phyloP scores from a whole-genome alignment of 2,113 vertebrate species.

The Sebastes fasciatus region DNA sequence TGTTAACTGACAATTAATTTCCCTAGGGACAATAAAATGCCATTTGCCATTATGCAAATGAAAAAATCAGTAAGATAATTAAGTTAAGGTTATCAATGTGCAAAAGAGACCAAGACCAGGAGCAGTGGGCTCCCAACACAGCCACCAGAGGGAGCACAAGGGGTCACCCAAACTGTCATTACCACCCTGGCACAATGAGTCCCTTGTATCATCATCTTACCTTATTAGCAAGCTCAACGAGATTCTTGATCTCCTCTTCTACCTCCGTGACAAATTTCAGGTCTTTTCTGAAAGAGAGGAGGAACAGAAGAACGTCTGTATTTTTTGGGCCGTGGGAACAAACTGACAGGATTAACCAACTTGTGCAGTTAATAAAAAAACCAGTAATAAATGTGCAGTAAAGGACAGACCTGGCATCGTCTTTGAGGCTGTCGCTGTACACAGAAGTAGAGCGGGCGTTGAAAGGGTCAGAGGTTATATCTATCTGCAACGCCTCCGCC shows the following conservation, averaged over 20 bases:
- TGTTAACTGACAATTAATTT: neutral
- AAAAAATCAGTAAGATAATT: neutral
- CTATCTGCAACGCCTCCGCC: constrained; percentile 95
- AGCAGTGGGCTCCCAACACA: neutral
- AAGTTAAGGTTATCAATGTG: neutral
- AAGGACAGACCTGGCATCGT: constrained; percentile 90
- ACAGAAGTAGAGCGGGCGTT: constrained; percentile 88
- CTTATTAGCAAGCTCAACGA: constrained; percentile 95
- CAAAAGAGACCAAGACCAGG: neutral
- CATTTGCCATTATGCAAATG: neutral
- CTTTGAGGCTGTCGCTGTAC: constrained; percentile 95
- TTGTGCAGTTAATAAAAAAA: no score
- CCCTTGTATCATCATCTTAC: constrained; percentile 74
- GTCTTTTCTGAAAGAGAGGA: constrained; percentile 90
- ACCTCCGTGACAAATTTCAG: constrained; percentile 94
- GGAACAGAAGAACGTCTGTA: neutral
- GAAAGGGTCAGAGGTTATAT: constrained; percentile 92
- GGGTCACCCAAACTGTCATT: neutral
- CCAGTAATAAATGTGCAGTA: neutral
- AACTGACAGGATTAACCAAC: neutral
- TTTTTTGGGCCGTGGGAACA: neutral
- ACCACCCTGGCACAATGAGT: neutral
- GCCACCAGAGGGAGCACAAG: constrained; percentile 46
- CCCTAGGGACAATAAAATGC: neutral
- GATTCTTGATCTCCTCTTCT: constrained; percentile 93